Evolutionary conservation across 23 tunicate species (phyloP).

Genomic region (Trididemnum nubilum): DNA sequence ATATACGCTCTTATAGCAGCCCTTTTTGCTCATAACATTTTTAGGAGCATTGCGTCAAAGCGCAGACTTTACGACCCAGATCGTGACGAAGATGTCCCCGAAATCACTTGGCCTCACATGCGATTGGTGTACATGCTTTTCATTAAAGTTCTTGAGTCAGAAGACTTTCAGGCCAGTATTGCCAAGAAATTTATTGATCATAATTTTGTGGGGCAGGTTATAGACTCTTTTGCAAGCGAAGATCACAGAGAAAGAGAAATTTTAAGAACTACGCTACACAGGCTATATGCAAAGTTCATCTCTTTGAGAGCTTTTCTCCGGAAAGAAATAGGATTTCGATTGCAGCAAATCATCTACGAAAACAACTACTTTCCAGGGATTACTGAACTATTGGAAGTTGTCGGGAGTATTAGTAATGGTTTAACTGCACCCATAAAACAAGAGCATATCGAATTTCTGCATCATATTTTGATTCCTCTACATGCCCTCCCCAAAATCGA

Average conservation of each 20-base stretch:
- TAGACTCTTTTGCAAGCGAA: constrained; percentile 50
- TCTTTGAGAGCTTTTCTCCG: constrained; percentile 73
- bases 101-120: constrained; percentile 77
- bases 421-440: constrained; percentile 65
- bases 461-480: constrained; percentile 62
- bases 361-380: constrained; percentile 59
- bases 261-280: constrained; percentile 66
- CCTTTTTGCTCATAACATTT: constrained; percentile 67
- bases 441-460: constrained; percentile 67
- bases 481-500: constrained; percentile 51
- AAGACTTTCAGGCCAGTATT: constrained; percentile 76
- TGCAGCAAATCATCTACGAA: constrained; percentile 52
- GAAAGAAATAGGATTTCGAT: constrained; percentile 50
- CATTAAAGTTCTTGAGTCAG: constrained; percentile 63
- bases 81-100: constrained; percentile 70
- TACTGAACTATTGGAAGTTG: constrained; percentile 81
- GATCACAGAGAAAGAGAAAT: constrained; percentile 65
- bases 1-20: constrained; percentile 55
- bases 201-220: constrained; percentile 39
- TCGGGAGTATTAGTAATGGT: constrained; percentile 92
- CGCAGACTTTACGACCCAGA: constrained; percentile 53
- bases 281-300: constrained; percentile 82
- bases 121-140: constrained; percentile 71
- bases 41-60: constrained; percentile 40
- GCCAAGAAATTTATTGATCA: constrained; percentile 79